Evolutionary conservation across 1,140 invertebrate genomes (phyloP).

Genomic region (Drosophila sulfurigaster): DNA sequence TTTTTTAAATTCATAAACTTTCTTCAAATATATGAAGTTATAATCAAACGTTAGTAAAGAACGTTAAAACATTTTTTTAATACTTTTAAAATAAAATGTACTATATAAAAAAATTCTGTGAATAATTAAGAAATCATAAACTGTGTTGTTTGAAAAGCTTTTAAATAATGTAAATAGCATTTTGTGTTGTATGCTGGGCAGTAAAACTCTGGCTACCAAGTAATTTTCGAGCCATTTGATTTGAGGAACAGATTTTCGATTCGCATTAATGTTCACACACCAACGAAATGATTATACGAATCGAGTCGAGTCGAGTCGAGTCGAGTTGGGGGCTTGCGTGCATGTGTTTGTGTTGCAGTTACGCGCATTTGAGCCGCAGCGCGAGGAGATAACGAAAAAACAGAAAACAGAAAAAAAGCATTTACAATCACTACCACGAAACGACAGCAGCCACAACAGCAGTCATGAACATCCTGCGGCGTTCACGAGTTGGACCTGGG

Average conservation of each 20-base stretch:
- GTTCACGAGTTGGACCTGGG: constrained; percentile 78
- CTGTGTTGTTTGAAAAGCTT: no score
- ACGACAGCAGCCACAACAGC: constrained; percentile 61
- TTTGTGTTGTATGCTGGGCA: background rate
- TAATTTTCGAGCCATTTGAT: constrained; percentile 15
- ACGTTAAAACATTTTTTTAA: no score
- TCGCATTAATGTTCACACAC: constrained; percentile 12
- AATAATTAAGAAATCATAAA: background rate
- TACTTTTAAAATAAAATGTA: no score
- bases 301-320: background rate
- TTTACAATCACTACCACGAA: constrained; percentile 54
- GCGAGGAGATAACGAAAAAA: constrained; percentile 29
- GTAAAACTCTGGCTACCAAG: background rate
- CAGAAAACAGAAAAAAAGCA: constrained; percentile 42
- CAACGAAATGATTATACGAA: constrained; percentile 26
- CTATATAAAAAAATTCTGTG: background rate
- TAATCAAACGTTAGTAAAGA: no score
- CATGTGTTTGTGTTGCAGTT: constrained; percentile 26
- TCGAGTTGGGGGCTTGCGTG: constrained; percentile 11
- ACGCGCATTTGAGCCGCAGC: constrained; percentile 37
- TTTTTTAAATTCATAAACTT: no score
- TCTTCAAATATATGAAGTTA: no score
- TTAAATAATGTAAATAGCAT: background rate
- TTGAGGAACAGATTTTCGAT: constrained; percentile 1
- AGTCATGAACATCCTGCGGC: constrained; percentile 81